Evolutionary conservation across 2,113 vertebrate species (phyloP), one percentile per base, ranked within the genome.

Genomic region (Ctenodactylus gundi): DNA sequence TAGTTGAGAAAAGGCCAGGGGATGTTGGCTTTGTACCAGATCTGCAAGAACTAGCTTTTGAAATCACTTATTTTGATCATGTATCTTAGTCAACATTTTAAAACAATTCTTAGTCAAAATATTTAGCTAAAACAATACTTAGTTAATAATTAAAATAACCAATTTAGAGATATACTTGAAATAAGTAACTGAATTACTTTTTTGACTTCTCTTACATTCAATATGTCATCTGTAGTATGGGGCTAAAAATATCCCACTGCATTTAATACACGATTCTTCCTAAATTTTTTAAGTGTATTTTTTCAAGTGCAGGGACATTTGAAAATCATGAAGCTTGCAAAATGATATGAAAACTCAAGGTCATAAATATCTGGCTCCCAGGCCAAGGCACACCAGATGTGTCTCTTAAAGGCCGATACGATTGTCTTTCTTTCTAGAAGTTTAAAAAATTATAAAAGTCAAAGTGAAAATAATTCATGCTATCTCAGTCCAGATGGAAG

Each of bases 331-430:
- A 81, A 29, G 84, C 58, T 84, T 95, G 39, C 53, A 95, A 89
- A 72, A 60, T 65, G 46, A 86, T 77, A 95, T 78, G 96, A 91
- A 91, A 62, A 76, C 13, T 85, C 73, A 64, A 92, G 3, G 91
- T 86, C 91, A 94, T 94, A 95, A 95, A 18, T 0, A 80, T 57
- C 91, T 96, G 89, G 64, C 41, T 23, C 76, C 44, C 20, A 84
- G 29, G n/a, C 81, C 95, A 97, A 97, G 72, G 78, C 53, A 81
- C 67, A 95, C 93, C 92, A 97, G 94, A 97, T 97, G 90, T 96
- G 88, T 96, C 94, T 95, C 96, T 97, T 93, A 14, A 89, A 96
- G 96, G 86, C 90, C 90, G 97, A 93, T 94, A 90, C 83, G 88
- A 95, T 95, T 96, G 92, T 83, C 68, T 94, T 96, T 95, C 88